These are phyloP conservation scores for Dromius quadrimaculatus DNA, from an alignment of 2,888 invertebrate genomes.

Conservation along the genomic window DNA sequence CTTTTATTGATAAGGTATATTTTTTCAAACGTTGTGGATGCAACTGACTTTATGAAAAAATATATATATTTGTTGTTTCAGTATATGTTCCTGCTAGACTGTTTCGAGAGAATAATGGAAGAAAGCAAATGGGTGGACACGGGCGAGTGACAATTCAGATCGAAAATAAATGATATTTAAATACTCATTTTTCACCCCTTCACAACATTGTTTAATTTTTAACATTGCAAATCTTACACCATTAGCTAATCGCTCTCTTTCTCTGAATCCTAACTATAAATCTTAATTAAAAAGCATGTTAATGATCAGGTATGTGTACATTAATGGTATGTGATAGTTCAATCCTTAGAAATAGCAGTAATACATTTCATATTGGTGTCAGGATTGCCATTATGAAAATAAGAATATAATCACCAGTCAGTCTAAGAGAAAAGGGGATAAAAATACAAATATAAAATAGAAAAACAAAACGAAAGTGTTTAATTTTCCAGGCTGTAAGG, in stretches of 20 bases:
- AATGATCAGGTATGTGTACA: constrained; percentile 51
- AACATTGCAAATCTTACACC: constrained; percentile 38
- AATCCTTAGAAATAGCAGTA: constrained; percentile 38
- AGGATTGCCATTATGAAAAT: constrained; percentile 50
- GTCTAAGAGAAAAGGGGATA: no score
- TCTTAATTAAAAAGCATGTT: constrained; percentile 44
- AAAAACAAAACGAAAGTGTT: no score
- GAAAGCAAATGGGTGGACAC: constrained; percentile 89
- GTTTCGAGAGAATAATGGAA: constrained; percentile 95
- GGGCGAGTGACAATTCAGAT: constrained; percentile 75
- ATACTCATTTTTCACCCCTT: constrained; percentile 43
- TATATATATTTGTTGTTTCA: constrained; percentile 70
- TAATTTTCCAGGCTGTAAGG: no score
- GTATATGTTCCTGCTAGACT: constrained; percentile 92
- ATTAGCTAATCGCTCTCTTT: constrained; percentile 35
- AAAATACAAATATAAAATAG: no score
- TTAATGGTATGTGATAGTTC: constrained; percentile 49
- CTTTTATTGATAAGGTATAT: no score
- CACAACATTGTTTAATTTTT: constrained; percentile 28
- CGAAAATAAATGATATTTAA: constrained; percentile 35
- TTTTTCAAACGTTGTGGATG: no score
- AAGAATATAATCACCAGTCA: constrained; percentile 4
- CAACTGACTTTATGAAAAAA: no score
- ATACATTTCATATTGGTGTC: constrained; percentile 36
- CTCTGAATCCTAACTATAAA: constrained; percentile 10